Percentiles rank a stretch among this genome's conserved stretches.
These are phyloP conservation scores for Hypomecis atomaria DNA, from an alignment of 2,888 invertebrate species.

Conservation along the genomic window DNA sequence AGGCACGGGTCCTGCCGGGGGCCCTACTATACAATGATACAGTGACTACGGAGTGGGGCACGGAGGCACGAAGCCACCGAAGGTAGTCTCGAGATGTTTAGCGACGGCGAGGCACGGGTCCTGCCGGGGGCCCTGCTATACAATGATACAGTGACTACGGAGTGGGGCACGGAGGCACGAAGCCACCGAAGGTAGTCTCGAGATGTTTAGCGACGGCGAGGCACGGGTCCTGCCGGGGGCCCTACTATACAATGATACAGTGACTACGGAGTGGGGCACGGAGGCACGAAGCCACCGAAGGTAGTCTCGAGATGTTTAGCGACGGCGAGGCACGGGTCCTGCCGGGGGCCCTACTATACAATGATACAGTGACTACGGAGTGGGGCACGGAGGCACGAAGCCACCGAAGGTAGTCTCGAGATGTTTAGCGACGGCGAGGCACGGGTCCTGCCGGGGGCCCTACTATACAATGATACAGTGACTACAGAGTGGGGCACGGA, in stretches of 20 bases:
- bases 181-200: slow-evolving; percentile 89
- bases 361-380: too few relatives aligned
- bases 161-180: slow-evolving; percentile 82
- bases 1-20: slow-evolving; percentile 89
- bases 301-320: slow-evolving; percentile 88
- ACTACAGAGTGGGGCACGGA: slow-evolving; percentile 75
- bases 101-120: slow-evolving; percentile 92
- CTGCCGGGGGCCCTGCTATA: slow-evolving; percentile 85
- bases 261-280: slow-evolving; percentile 70
- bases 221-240: slow-evolving; percentile 88
- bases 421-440: slow-evolving; percentile 89
- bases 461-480: too few relatives aligned
- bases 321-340: slow-evolving; percentile 90
- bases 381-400: slow-evolving; percentile 85
- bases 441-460: slow-evolving; percentile 88
- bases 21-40: too few relatives aligned
- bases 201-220: slow-evolving; percentile 90
- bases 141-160: too few relatives aligned
- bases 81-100: slow-evolving; percentile 86
- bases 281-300: slow-evolving; percentile 89
- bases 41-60: too few relatives aligned
- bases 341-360: slow-evolving; percentile 86
- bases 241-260: too few relatives aligned
- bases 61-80: slow-evolving; percentile 89
- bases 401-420: slow-evolving; percentile 89